phyloP scores from a whole-genome alignment of 2,888 invertebrate species.

The Chorisops tibialis region DNA sequence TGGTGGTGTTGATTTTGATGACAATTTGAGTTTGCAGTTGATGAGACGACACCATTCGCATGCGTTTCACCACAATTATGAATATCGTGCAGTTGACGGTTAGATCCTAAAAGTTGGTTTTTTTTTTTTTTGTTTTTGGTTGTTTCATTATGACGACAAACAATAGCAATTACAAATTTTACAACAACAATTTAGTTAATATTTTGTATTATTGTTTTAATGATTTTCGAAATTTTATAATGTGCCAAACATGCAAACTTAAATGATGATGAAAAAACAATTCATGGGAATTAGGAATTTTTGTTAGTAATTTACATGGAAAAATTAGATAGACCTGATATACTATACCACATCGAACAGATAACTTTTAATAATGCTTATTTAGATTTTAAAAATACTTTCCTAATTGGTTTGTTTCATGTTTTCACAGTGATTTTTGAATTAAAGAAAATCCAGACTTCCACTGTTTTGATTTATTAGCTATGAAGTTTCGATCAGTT shows the following conservation, averaged over 20 bases:
- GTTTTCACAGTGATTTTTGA: too few species aligned
- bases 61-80: constrained; percentile 37
- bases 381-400: too few species aligned
- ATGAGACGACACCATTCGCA: constrained; percentile 40
- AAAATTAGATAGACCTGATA: constrained; percentile 17
- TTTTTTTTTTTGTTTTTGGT: constrained; percentile 35
- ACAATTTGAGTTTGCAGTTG: constrained; percentile 20
- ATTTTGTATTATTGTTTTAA: constrained; percentile 35
- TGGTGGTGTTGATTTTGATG: background rate
- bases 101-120: constrained; percentile 47
- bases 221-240: constrained; percentile 23
- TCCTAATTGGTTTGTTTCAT: too few species aligned
- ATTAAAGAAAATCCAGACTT: too few species aligned
- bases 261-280: constrained; percentile 34
- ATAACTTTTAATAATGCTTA: too few species aligned
- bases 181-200: constrained; percentile 30
- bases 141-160: constrained; percentile 30
- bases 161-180: constrained; percentile 17
- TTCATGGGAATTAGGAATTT: constrained; percentile 46
- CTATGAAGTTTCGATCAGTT: too few species aligned
- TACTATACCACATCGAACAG: background rate
- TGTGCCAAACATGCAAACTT: background rate
- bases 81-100: constrained; percentile 36
- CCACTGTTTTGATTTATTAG: too few species aligned
- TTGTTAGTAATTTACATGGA: constrained; percentile 44